Conservation (phyloP, 1,140 invertebrate genomes). For the Hestina assimilis region DNA sequence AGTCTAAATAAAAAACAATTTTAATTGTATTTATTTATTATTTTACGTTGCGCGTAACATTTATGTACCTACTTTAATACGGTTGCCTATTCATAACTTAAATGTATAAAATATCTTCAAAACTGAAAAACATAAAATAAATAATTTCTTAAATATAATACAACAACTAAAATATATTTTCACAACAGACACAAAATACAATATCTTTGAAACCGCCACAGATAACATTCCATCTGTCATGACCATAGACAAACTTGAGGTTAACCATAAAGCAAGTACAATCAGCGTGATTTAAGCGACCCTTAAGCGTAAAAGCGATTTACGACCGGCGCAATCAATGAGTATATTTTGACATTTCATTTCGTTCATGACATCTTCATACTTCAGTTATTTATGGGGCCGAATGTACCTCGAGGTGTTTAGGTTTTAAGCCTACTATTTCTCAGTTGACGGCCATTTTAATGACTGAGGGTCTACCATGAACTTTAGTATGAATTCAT, state of each 20-base stretch:
- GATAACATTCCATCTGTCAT: not conserved
- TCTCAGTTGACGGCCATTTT: constrained; percentile 12
- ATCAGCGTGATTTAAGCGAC: constrained; percentile 52
- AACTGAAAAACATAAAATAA: too few relatives aligned
- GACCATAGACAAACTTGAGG: constrained; percentile 6
- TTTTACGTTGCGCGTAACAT: too few relatives aligned
- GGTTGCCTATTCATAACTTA: too few relatives aligned
- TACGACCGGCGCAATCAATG: constrained; percentile 59
- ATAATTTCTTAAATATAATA: too few relatives aligned
- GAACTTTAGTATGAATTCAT: too few relatives aligned
- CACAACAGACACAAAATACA: not conserved
- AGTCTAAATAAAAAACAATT: too few relatives aligned
- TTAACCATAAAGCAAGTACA: constrained; percentile 48
- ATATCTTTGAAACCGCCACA: not conserved
- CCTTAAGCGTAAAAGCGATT: constrained; percentile 38
- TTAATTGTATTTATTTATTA: too few relatives aligned
- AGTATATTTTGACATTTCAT: constrained; percentile 64
- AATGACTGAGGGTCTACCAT: too few relatives aligned
- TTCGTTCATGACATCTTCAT: constrained; percentile 62
- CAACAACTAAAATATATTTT: too few relatives aligned
- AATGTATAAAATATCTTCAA: too few relatives aligned
- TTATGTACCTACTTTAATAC: too few relatives aligned
- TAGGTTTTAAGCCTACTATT: constrained; percentile 22
- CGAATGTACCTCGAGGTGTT: constrained; percentile 48
- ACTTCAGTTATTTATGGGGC: constrained; percentile 51